Base-by-base conservation (phyloP, 2,113 vertebrate species). In the Lamprotornis superbus region DNA sequence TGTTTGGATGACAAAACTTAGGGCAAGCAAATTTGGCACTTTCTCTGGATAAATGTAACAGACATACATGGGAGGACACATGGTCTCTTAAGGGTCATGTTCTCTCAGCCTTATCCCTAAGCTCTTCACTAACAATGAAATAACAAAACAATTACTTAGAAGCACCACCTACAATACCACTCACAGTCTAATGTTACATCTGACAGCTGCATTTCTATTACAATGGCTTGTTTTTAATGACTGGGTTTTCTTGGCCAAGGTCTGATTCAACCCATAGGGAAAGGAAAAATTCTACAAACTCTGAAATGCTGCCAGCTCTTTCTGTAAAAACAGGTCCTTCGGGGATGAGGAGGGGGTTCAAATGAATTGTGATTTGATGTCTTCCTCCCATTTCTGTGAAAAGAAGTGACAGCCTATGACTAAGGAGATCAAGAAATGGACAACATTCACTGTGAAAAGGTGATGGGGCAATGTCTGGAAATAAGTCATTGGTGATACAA, bases 181-280 rank as follows among this genome's bases (percentile, higher is more conserved):
- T 90, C 56, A 65, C 28, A 44, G 67, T 39, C 83, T 70, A 33
- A 37, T 28, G n/a, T 63, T 46, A 40, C 86, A 67, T 56, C 71
- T 93, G 92, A 89, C 90, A 94, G 94, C 95, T 97, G 92, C 56
- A 44, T 14, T 74, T 87, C 79, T 77, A 42, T 92, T 90, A 86
- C 79, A 94, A 70, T 59, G 74, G 27, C 23, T 80, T 90, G 55
- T 50, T 93, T 92, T 91, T 75, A 61, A 24, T 68, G 74, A 25
- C 49, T 60, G 65, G 15, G 40, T 73, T 91, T 64, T 83, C 74
- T 94, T 67, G 68, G 90, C 92, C 79, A 94, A 80, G 33, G 37
- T 90, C 85, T 88, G 88, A 92, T 93, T 93, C 84, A 92, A 88
- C 37, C 31, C 94, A 57, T n/a, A 49, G 1, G 12, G 83, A 90